Conservation (phyloP, 2,113 vertebrate species). For the Pelusios castaneus region DNA sequence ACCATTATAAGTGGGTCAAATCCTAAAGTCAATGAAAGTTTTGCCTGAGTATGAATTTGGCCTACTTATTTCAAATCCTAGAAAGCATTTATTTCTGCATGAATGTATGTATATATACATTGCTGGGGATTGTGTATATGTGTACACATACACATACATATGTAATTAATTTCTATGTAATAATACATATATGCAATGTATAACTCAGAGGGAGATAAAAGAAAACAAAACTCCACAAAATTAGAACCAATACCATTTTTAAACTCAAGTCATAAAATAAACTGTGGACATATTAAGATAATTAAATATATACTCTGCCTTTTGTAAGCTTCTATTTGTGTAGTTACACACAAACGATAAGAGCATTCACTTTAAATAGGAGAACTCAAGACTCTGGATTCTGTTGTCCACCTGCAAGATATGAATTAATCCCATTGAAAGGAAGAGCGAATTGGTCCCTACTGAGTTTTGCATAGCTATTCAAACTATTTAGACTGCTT, state of each 20-base stretch:
- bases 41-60: no score
- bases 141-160: background rate
- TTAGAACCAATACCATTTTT: background rate
- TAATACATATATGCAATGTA: background rate
- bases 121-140: background rate
- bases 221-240: background rate
- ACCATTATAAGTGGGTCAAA: no score
- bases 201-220: background rate
- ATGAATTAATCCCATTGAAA: rapidly evolving
- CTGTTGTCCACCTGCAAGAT: background rate
- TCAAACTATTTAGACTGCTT: background rate
- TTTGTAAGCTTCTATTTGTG: background rate
- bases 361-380: background rate
- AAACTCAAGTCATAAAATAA: background rate
- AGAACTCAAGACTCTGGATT: background rate
- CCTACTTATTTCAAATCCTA: no score
- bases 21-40: no score
- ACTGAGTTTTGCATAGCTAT: background rate
- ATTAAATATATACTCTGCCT: background rate
- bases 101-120: background rate
- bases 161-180: background rate
- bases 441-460: background rate
- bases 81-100: no score
- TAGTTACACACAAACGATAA: rapidly evolving
- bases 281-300: background rate